Percentiles rank a stretch among this genome's conserved stretches.
Conservation (phyloP, 2,888 invertebrate species). For the Villa cingulata region DNA sequence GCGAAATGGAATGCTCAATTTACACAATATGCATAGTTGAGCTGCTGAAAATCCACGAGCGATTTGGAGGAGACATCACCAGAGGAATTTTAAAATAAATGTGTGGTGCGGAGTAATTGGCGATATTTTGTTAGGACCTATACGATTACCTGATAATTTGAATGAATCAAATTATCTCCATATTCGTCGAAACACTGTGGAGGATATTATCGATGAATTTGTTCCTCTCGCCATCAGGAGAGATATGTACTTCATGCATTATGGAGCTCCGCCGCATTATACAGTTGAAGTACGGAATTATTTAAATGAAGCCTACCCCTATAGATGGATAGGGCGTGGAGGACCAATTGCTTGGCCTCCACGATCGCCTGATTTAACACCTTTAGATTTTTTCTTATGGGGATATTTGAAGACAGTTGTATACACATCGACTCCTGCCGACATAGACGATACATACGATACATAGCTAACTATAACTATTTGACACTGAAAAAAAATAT, state of each 20-base stretch:
- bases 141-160: neutral
- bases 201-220: neutral
- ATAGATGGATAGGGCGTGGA: neutral
- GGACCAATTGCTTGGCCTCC: too few relatives aligned
- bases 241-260: neutral
- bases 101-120: neutral
- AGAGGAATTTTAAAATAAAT: too few relatives aligned
- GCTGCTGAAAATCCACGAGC: neutral
- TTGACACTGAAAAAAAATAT: too few relatives aligned
- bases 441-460: too few relatives aligned
- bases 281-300: neutral
- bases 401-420: too few relatives aligned
- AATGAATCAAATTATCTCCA: neutral
- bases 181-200: neutral
- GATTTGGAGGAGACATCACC: too few relatives aligned
- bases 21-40: too few relatives aligned
- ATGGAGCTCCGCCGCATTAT: neutral
- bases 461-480: too few relatives aligned
- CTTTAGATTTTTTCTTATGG: too few relatives aligned
- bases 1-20: too few relatives aligned
- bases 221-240: neutral
- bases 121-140: neutral
- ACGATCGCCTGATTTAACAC: too few relatives aligned
- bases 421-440: too few relatives aligned
- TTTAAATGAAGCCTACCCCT: neutral